phyloP scores from a whole-genome alignment of 2,797 vertebrate species.

The Artibeus lituratus region DNA sequence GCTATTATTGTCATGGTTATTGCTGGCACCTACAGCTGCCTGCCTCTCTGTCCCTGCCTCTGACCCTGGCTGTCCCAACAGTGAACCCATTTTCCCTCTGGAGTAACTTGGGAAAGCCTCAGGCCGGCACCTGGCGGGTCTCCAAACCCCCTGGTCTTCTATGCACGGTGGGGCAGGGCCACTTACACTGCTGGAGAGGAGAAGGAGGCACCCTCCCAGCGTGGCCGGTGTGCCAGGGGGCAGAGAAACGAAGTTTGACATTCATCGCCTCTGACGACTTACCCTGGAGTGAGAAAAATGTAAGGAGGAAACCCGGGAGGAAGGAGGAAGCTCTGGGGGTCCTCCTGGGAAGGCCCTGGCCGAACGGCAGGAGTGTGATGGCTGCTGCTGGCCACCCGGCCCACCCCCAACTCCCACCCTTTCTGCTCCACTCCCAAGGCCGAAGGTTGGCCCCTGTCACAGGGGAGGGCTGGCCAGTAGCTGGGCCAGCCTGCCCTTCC shows the following conservation, averaged over 20 bases:
- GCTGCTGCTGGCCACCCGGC: not conserved
- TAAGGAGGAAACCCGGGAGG: not conserved
- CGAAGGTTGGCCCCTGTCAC: not conserved
- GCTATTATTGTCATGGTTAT: not conserved
- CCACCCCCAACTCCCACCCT: slow-evolving; percentile 4
- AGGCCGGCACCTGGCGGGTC: not conserved
- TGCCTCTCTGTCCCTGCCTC: not conserved
- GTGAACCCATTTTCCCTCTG: not conserved
- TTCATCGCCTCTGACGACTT: not conserved
- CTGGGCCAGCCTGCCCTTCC: not conserved
- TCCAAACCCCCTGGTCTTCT: not conserved
- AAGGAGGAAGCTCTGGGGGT: not conserved
- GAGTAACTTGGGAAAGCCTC: not conserved
- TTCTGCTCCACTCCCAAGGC: not conserved
- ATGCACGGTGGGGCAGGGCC: not conserved
- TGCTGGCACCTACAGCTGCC: not conserved
- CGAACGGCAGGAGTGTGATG: not conserved
- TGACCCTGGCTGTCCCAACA: not conserved
- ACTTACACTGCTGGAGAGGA: not conserved
- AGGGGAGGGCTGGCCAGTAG: not conserved
- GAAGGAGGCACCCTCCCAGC: not conserved
- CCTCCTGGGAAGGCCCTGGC: not conserved
- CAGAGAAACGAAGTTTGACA: not conserved
- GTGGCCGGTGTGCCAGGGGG: not conserved
- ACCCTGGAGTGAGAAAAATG: slow-evolving; percentile 18